A percentile compares a stretch with the other conserved stretches of the same genome.
Conservation (phyloP, 2,113 vertebrate genomes). For the Ia io region DNA sequence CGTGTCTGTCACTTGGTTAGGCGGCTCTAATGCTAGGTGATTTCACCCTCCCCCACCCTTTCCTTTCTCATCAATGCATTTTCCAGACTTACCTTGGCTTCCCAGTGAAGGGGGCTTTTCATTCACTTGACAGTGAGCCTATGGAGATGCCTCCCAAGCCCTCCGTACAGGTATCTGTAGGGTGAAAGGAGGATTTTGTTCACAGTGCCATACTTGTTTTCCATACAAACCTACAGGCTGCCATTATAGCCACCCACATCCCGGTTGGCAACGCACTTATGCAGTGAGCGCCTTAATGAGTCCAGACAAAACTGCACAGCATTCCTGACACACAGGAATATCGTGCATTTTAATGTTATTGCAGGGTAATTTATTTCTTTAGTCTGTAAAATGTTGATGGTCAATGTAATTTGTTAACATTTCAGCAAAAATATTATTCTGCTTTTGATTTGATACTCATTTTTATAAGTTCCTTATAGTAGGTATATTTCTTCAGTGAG, state of each 20-base stretch:
- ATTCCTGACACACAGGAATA: constrained; percentile 69
- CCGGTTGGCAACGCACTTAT: constrained; percentile 81
- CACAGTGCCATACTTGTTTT: constrained; percentile 88
- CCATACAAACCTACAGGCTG: constrained; percentile 87
- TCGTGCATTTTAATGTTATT: constrained; percentile 77
- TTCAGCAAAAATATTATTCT: constrained; percentile 24
- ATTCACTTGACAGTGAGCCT: constrained; percentile 73
- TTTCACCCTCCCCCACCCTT: constrained; percentile 70
- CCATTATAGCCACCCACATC: constrained; percentile 87
- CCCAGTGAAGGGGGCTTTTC: constrained; percentile 70
- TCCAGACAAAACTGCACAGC: constrained; percentile 78
- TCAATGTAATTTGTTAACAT: constrained; percentile 52
- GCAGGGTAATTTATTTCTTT: constrained; percentile 67
- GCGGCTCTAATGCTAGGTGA: constrained; percentile 81
- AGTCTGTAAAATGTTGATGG: constrained; percentile 61
- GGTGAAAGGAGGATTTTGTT: constrained; percentile 82
- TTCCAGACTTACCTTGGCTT: constrained; percentile 81
- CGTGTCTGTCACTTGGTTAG: constrained; percentile 85
- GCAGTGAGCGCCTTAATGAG: constrained; percentile 83
- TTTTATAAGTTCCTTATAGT: constrained; percentile 49
- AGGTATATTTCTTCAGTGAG: constrained; percentile 40
- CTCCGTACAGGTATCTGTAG: constrained; percentile 80
- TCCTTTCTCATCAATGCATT: constrained; percentile 53
- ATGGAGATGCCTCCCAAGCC: constrained; percentile 74
- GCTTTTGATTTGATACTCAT: constrained; percentile 31